Evolutionary conservation across 2,797 vertebrate genomes (phyloP).

Genomic region (Xenops minutus): DNA sequence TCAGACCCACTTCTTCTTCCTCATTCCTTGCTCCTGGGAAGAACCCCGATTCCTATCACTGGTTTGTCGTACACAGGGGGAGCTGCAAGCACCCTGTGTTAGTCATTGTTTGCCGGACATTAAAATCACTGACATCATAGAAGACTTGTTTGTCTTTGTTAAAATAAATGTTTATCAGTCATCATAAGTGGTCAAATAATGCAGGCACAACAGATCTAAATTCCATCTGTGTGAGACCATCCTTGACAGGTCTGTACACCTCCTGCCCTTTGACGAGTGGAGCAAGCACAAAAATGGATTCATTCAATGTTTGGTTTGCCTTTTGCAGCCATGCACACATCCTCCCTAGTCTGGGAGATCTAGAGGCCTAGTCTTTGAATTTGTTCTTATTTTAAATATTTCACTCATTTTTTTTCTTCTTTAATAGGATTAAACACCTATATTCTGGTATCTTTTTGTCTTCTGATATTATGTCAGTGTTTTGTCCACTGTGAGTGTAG

Average conservation of each 20-base stretch:
- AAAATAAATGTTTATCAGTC: constrained; percentile 36
- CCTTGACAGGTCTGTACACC: background rate
- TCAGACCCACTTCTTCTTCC: background rate
- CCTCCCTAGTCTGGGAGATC: background rate
- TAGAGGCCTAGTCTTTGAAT: background rate
- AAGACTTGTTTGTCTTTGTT: constrained; percentile 15
- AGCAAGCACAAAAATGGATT: background rate
- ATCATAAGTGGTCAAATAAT: constrained; percentile 6
- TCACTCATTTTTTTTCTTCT: background rate
- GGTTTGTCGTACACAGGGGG: background rate
- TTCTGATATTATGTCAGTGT: background rate
- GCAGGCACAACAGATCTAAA: background rate
- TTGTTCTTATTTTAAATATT: background rate
- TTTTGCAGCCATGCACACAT: background rate
- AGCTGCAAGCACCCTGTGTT: background rate
- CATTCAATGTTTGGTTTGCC: background rate
- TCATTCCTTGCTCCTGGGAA: constrained; percentile 16
- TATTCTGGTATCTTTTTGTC: background rate
- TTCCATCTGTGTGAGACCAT: background rate
- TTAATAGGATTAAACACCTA: background rate
- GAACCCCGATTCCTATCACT: background rate
- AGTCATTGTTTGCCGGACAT: constrained; percentile 7
- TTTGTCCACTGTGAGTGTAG: background rate
- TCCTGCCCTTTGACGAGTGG: background rate
- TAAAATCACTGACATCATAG: background rate